A percentile compares a stretch with the other conserved stretches of the same genome.
Evolutionary conservation across 2,888 invertebrate genomes (phyloP).

Genomic region (Ramazzottius varieornatus): DNA sequence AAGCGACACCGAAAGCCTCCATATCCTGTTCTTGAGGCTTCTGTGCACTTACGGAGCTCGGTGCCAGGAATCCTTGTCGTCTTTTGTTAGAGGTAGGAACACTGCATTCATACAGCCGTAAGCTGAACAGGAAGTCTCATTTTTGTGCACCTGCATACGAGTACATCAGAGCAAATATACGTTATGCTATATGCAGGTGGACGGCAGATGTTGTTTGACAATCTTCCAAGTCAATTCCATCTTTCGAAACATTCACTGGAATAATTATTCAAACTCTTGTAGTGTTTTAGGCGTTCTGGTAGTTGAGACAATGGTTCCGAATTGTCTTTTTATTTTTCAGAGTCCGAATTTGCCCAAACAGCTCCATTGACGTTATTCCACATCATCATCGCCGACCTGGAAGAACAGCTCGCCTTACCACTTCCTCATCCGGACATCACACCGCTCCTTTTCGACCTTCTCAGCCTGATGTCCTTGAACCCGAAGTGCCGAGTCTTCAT

Average conservation of each 20-base stretch:
- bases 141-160: too few relatives aligned
- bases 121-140: too few relatives aligned
- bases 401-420: not conserved
- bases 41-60: not conserved
- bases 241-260: too few relatives aligned
- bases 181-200: too few relatives aligned
- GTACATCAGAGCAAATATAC: too few relatives aligned
- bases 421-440: not conserved
- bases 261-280: too few relatives aligned
- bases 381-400: not conserved
- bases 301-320: too few relatives aligned
- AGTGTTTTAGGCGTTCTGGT: too few relatives aligned
- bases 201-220: too few relatives aligned
- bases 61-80: not conserved
- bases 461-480: not conserved
- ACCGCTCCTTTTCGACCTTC: not conserved
- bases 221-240: too few relatives aligned
- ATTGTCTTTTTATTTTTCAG: too few relatives aligned
- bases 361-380: not conserved
- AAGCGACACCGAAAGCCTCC: not conserved
- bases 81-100: not conserved
- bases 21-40: not conserved
- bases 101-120: too few relatives aligned
- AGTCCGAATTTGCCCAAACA: not conserved
- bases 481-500: not conserved